Percentiles rank a stretch among this genome's conserved stretches.
Conservation (phyloP, 2,888 invertebrate species). For the Tuberolachnus salignus region DNA sequence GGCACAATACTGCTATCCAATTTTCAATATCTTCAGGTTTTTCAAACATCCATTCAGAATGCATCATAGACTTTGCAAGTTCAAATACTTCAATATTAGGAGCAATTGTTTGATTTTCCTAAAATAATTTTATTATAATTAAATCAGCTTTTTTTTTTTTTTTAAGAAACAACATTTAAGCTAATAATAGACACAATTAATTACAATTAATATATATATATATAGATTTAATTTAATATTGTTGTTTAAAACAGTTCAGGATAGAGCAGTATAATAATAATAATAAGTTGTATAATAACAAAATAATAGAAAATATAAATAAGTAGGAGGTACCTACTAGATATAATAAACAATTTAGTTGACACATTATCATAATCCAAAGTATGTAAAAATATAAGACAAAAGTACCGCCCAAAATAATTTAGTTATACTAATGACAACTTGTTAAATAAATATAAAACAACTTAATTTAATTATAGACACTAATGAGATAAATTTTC, state of each 20-base stretch:
- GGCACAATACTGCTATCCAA: slow-evolving; percentile 81
- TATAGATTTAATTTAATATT: not conserved
- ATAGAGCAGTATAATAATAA: not conserved
- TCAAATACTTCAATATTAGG: slow-evolving; percentile 36
- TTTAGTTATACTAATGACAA: too few relatives aligned
- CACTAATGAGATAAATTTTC: not conserved
- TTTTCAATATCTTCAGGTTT: slow-evolving; percentile 76
- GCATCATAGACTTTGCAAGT: slow-evolving; percentile 68
- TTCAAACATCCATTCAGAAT: slow-evolving; percentile 92
- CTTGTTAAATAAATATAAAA: not conserved
- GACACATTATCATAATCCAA: not conserved
- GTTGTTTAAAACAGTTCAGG: not conserved
- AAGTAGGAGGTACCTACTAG: too few relatives aligned
- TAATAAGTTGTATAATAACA: not conserved
- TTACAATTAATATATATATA: not conserved
- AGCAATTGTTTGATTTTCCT: not conserved
- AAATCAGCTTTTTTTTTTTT: not conserved
- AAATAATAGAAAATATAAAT: too few relatives aligned
- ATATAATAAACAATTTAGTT: too few relatives aligned
- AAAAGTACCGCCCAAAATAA: too few relatives aligned
- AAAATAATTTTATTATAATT: not conserved
- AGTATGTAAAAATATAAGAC: too few relatives aligned
- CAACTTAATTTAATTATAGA: not conserved
- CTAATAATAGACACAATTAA: not conserved
- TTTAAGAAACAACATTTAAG: not conserved